Percentiles rank a stretch among this genome's conserved stretches.
Evolutionary conservation across 2,888 invertebrate species (phyloP).

Genomic region (Hyposoter dolosus): DNA sequence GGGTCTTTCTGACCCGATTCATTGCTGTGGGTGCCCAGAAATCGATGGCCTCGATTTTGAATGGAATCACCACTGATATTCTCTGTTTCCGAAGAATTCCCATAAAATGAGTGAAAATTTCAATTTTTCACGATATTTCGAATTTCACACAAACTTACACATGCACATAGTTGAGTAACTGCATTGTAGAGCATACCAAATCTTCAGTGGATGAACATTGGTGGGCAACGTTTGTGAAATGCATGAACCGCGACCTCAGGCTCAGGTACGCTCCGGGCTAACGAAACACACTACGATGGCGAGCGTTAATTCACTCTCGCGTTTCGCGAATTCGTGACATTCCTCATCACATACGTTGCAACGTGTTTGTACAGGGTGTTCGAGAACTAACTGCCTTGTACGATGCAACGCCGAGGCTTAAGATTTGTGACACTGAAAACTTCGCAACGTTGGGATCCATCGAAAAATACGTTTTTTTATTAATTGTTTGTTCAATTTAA

Average conservation of each 20-base stretch:
- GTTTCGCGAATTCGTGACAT: slow-evolving; percentile 64
- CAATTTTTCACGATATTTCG: background rate
- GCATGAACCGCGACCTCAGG: slow-evolving; percentile 36
- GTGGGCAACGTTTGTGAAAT: slow-evolving; percentile 16
- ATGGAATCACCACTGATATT: too few relatives aligned
- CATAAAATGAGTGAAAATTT: background rate
- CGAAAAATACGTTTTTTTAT: too few relatives aligned
- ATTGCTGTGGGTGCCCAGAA: too few relatives aligned
- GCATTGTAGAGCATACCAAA: slow-evolving; percentile 1
- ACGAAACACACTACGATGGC: slow-evolving; percentile 37
- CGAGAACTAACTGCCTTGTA: background rate
- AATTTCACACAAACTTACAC: background rate
- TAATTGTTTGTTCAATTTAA: too few relatives aligned
- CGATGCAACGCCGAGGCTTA: background rate
- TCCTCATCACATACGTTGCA: slow-evolving; percentile 32
- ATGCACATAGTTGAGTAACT: background rate
- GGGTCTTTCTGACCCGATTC: background rate
- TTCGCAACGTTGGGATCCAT: too few relatives aligned
- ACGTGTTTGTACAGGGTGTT: background rate
- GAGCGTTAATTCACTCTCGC: slow-evolving; percentile 61
- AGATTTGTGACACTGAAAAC: too few relatives aligned
- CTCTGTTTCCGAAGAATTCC: too few relatives aligned
- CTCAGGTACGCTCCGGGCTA: slow-evolving; percentile 37
- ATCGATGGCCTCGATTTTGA: too few relatives aligned
- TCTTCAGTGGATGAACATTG: slow-evolving; percentile 10